Evolutionary conservation across 2,888 invertebrate species (phyloP), one percentile per base, ranked within the genome.

Genomic region (Lasioglossum marginatum): DNA sequence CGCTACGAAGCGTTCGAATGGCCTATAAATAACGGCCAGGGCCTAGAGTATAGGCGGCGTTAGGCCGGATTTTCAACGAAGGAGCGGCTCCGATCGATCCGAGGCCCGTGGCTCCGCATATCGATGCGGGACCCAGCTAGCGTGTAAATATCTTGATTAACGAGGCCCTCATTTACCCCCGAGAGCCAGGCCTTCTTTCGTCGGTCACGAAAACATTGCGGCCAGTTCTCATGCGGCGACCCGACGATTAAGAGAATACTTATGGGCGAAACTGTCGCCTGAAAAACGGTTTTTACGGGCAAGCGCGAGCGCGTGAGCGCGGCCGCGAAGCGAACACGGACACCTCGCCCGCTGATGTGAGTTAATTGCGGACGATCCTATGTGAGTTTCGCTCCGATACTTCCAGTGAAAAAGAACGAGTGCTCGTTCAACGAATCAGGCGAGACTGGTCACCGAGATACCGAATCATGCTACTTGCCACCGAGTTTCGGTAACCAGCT

Each of bases 71-170:
- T 91, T 91, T 91, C 91, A 90, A 85, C 88, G 88, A 91, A 90
- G 91, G 91, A 89, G 89, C 91, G 91, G 91, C 91, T 87, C 79
- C 90, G 83, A 91, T 91, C 90, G 91, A 91, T 88, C 83, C 90
- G 87, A 89, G 87, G 86, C 88, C 52, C 84, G 87, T 43, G 70
- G 40, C 40, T 31, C 1, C 88, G 92, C 90, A 93, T 92, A 92
- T 91, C 89, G 91, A 92, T 92, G 82, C 89, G 91, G 68, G 68
- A 91, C 93, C 87, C 87, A 88, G 91, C 90, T 87, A 86, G 92
- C 92, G 91, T 93, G 93, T 91, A 92, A 93, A 93, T 93, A 92
- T 90, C 93, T 93, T 89, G 92, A 93, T 93, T 93, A 93, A 93
- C 91, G 89, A 90, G 90, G 83, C 79, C 86, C 90, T 84, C 85